Evolutionary conservation across 2,888 invertebrate genomes (phyloP).

Genomic region (Congeria kusceri): DNA sequence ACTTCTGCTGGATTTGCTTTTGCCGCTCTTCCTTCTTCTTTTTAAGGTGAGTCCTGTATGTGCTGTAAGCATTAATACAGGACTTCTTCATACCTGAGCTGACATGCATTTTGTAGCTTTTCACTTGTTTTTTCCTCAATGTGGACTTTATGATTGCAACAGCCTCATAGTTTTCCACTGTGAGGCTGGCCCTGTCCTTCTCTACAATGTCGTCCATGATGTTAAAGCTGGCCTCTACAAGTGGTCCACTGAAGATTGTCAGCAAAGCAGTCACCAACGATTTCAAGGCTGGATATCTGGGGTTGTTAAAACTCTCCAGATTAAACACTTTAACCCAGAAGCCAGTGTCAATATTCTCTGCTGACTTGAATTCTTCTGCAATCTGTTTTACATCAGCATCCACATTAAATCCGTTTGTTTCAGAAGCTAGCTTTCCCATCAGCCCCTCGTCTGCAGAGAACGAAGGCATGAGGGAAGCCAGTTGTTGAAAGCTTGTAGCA

Average conservation of each 20-base stretch:
- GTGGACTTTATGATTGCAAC: slow-evolving; percentile 33
- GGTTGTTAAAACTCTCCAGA: slow-evolving; percentile 14
- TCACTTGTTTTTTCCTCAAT: slow-evolving; percentile 20
- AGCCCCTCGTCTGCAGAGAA: no score
- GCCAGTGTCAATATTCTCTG: slow-evolving; percentile 19
- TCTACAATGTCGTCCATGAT: slow-evolving; percentile 34
- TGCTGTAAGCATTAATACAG: slow-evolving; percentile 26
- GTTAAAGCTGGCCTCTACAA: slow-evolving; percentile 27
- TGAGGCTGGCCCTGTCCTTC: slow-evolving; percentile 24
- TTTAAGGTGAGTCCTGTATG: slow-evolving; percentile 16
- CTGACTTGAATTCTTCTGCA: slow-evolving; percentile 1
- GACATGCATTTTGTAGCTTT: slow-evolving; percentile 13
- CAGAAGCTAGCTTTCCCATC: no score
- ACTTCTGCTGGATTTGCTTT: not conserved
- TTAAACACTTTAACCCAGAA: slow-evolving; percentile 29
- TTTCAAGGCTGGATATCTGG: slow-evolving; percentile 26
- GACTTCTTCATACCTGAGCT: slow-evolving; percentile 11
- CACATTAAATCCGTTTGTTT: slow-evolving; percentile 6
- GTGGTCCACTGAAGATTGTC: slow-evolving; percentile 36
- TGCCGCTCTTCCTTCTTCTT: slow-evolving; percentile 1
- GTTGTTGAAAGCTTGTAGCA: no score
- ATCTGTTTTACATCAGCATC: slow-evolving; percentile 23
- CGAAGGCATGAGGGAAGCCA: no score
- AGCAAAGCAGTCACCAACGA: slow-evolving; percentile 14
- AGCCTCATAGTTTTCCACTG: slow-evolving; percentile 42